Evolutionary conservation across 2,888 invertebrate genomes (phyloP), one percentile per base, ranked within the genome.

Genomic region (Tortricodes alternella): DNA sequence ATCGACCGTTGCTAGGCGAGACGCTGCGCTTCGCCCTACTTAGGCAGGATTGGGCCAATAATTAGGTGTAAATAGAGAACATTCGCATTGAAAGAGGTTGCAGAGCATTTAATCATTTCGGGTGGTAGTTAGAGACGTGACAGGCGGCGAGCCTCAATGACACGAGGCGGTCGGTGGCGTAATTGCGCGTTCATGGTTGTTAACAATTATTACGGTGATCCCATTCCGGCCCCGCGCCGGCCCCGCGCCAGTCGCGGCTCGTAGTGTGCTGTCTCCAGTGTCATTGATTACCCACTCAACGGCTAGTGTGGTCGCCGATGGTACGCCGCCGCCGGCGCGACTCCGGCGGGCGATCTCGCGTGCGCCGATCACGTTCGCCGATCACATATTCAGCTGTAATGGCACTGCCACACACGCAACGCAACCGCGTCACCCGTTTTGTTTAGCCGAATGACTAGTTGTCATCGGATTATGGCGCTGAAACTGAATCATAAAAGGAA

Each of bases 181-280:
- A 58, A 52, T 44, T 41, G 51, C 44, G 43, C 50, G 50, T 48
- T 60, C 53, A 48, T 60, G 53, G 58, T 46, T 50, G 56, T 43
- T 52, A 34, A 48, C 38, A 37, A 59, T 62, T 60, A 61, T 56
- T 60, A 46, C 52, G 49, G 32, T 48, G 60, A 39, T 58, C 60
- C 52, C 62, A 55, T 58, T 60, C 58, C 53, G 29, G 13, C 44
- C 18, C 52, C 38, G 16, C 39, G 50, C 27, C n/a, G 50, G 4
- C 11, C 52, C 57, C 24, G 43, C 15, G 24, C 23, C 46, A 23
- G 52, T n/a, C 39, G 49, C 11, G 2, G 29, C 15, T 13, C 34
- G 15, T 15, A 15, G 2, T 5, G 34, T 11, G 29, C n/a, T 11
- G 11, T 1, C 29, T 11, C 9, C 29, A 27, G 27, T n/a, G 21